Conservation (phyloP, 2,888 invertebrate species). For the Synergus itoensis region DNA sequence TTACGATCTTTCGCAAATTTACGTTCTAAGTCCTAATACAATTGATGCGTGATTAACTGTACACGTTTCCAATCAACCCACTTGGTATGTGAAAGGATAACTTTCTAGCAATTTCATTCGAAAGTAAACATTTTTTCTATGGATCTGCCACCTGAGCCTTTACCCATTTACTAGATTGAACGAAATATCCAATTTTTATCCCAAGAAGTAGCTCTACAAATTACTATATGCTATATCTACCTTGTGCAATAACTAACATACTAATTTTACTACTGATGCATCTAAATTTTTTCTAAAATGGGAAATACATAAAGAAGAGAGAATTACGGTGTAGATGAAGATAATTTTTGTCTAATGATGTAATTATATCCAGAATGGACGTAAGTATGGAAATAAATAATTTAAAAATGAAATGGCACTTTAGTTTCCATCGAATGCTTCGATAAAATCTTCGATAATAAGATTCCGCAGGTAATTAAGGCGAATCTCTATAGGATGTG, state of each 20-base stretch:
- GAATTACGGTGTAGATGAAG: background rate
- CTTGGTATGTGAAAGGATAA: background rate
- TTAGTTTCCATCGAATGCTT: background rate
- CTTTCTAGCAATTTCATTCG: background rate
- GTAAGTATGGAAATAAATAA: conserved; percentile 28
- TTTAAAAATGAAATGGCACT: conserved; percentile 9
- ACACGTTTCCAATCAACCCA: background rate
- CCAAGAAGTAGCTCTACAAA: background rate
- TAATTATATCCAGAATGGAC: conserved; percentile 28
- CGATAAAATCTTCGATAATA: conserved; percentile 20
- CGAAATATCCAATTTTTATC: background rate
- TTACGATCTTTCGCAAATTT: conserved; percentile 1
- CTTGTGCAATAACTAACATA: no score
- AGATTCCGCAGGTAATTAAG: conserved; percentile 37
- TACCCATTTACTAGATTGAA: background rate
- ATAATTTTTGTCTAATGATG: conserved; percentile 22
- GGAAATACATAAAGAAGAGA: background rate
- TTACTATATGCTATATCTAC: no score
- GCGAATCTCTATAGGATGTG: conserved; percentile 16
- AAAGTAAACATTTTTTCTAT: background rate
- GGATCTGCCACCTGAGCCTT: background rate
- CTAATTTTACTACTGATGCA: no score
- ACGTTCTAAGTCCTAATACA: background rate
- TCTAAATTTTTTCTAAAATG: no score
- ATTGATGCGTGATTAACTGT: background rate